Evolutionary conservation across 2,888 invertebrate genomes (phyloP), one percentile per base, ranked within the genome.

Genomic region (Orthosia cruda): DNA sequence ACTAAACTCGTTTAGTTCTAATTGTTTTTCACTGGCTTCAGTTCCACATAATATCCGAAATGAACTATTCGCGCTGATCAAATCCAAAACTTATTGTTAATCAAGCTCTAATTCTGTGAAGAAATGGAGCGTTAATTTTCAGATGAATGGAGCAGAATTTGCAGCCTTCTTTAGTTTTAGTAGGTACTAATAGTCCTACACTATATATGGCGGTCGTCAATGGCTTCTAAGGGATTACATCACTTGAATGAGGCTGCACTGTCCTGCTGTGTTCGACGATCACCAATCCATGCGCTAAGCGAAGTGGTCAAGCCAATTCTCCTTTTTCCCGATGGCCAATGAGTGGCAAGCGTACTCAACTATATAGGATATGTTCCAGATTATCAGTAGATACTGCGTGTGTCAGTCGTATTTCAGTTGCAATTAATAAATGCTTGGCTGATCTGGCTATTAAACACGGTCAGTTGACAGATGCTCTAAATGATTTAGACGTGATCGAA

Each of bases 211-310:
- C 3, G 12, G 20, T 18, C 18, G 45, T 71, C 64, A 77, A 40
- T 63, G 23, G 32, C 47, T 77, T 71, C 59, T 49, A 59, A 65
- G 52, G 45, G 77, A 76, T 77, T 57, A 77, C 61, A 20, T 54
- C 54, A 26, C 13, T 1, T n/a, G 49, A 40, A 26, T 59, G 23
- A 58, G 18, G 4, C 23, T 61, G 20, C 16, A 58, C 15, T 45
- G 58, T 49, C 20, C 9, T 54, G n/a, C 18, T 68, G 49, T 20
- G 18, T 26, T 49, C 52, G n/a, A n/a, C n/a, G n/a, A n/a, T n/a
- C n/a, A n/a, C n/a, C 52, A 70, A 49, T 40, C 70, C 49, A 18
- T 54, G 52, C 45, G n/a, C 13, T 62, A 71, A 77, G 40, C 26
- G 20, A 70, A 70, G 20, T 40, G 15, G 49, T 77, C 59, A 64